Evolutionary conservation across 2,888 invertebrate species (phyloP).

Genomic region (Agrochola lychnidis): DNA sequence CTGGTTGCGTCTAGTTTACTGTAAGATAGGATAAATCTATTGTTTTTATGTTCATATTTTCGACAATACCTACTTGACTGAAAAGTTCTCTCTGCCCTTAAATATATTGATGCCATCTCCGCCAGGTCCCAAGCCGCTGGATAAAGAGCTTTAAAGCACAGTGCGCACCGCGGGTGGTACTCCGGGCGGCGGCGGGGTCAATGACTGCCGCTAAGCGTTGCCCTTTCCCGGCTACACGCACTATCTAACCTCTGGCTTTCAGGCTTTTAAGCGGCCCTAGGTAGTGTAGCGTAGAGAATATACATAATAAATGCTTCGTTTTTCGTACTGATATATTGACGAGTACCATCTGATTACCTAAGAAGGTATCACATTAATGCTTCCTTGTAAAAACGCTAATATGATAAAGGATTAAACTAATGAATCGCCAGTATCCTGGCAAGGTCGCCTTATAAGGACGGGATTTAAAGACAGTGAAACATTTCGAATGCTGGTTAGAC

Average conservation of each 20-base stretch:
- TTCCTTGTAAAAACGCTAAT: neutral
- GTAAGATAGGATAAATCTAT: neutral
- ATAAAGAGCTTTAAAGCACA: conserved; percentile 24
- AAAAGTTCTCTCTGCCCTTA: neutral
- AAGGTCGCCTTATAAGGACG: too few relatives aligned
- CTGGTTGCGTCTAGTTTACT: neutral
- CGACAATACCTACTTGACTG: neutral
- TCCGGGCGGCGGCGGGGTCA: conserved; percentile 22
- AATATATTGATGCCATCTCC: conserved; percentile 16
- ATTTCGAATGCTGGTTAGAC: too few relatives aligned
- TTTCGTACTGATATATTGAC: neutral
- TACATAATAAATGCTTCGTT: neutral
- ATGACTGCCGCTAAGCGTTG: neutral
- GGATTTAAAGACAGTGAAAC: too few relatives aligned
- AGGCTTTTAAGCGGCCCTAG: neutral
- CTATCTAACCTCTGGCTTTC: conserved; percentile 13
- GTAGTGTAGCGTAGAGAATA: neutral
- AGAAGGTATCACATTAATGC: neutral
- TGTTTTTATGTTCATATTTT: neutral
- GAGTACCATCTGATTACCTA: neutral
- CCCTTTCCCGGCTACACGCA: conserved; percentile 8
- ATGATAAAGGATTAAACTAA: neutral
- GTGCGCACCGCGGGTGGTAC: neutral
- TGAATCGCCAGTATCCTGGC: too few relatives aligned
- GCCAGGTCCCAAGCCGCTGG: conserved; percentile 12